Evolutionary conservation across 30 jellyfish, hydroid and myxozoan species (phyloP).

Genomic region (Hydractinia echinata): DNA sequence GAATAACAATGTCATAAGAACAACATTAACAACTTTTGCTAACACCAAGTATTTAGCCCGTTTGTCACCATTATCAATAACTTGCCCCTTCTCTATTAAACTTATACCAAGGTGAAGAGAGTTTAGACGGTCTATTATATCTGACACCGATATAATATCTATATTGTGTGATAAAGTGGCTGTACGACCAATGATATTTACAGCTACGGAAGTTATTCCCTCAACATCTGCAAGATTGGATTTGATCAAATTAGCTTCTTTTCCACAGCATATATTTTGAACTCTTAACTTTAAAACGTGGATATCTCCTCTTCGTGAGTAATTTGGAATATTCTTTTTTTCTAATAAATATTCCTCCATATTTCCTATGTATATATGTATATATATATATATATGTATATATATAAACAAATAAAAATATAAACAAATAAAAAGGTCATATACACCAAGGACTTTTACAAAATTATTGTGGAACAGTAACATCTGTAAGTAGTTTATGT

Average conservation of each 20-base stretch:
- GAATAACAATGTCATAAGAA: constrained; percentile 29
- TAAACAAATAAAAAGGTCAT: too few species aligned
- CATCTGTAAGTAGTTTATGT: too few species aligned
- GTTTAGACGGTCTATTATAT: constrained; percentile 43
- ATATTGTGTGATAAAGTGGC: constrained; percentile 54
- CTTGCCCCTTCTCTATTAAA: constrained; percentile 61
- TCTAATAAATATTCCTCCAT: too few species aligned
- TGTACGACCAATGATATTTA: constrained; percentile 69
- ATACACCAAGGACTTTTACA: too few species aligned
- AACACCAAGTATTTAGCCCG: not conserved
- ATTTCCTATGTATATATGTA: too few species aligned
- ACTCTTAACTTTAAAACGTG: constrained; percentile 46
- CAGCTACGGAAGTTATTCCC: constrained; percentile 56
- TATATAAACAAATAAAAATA: too few species aligned
- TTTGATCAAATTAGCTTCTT: constrained; percentile 66
- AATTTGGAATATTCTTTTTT: too few species aligned
- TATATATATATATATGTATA: too few species aligned
- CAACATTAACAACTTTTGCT: not conserved
- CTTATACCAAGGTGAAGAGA: constrained; percentile 70
- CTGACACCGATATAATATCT: constrained; percentile 30
- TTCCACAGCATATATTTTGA: constrained; percentile 86
- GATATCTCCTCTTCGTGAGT: not conserved
- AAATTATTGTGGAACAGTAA: too few species aligned
- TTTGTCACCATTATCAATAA: constrained; percentile 25
- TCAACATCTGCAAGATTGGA: constrained; percentile 40